Conservation (phyloP, 2,113 vertebrate species). For the Trematocara macrostoma region DNA sequence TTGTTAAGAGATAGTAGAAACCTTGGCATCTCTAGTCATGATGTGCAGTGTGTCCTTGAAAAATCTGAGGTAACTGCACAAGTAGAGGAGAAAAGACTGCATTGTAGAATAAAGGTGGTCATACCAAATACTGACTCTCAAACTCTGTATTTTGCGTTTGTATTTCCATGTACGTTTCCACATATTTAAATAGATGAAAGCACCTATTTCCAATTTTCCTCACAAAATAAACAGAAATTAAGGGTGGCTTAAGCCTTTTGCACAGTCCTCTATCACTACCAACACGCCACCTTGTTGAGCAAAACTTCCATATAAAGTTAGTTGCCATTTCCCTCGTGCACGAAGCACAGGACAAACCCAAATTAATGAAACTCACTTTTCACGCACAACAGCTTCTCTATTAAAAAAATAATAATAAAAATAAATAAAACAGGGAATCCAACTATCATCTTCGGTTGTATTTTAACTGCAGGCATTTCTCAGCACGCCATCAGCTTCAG, state of each 20-base stretch:
- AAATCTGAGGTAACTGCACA: background rate
- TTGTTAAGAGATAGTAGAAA: background rate
- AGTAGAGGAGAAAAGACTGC: background rate
- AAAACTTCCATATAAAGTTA: background rate
- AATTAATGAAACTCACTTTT: background rate
- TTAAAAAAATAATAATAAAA: background rate
- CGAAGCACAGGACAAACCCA: background rate
- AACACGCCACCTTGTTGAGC: background rate
- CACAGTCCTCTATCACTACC: background rate
- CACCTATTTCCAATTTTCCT: background rate
- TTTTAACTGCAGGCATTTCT: background rate
- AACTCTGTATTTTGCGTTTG: background rate
- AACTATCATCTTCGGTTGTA: background rate
- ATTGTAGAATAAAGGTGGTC: background rate
- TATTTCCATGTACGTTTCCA: background rate
- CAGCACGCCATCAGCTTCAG: background rate
- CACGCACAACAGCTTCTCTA: background rate
- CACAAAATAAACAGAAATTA: background rate
- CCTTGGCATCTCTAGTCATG: background rate
- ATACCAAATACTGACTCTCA: background rate
- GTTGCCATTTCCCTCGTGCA: background rate
- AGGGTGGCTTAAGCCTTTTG: background rate
- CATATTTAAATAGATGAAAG: background rate
- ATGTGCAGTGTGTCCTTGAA: background rate
- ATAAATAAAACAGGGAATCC: background rate